Base-by-base conservation (phyloP, 2,797 vertebrate species). In the Chelidonichthys spinosus region DNA sequence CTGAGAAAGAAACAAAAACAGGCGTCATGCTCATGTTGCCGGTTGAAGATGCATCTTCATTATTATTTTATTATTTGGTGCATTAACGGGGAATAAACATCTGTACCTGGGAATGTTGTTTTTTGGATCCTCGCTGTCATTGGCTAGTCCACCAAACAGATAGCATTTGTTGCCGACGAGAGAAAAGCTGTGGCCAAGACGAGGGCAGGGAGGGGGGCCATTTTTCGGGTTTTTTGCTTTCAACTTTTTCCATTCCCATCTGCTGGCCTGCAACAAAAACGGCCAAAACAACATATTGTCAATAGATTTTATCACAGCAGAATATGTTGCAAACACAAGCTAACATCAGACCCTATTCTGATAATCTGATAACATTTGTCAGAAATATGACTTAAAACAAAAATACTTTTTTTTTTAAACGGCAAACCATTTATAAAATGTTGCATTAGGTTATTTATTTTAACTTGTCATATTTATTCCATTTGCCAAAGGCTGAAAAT, bases 211-310 rank as follows among this genome's bases (percentile, higher is more conserved):
- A 74, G 97, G 96, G 2, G 97, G 96, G 1, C 97, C 97, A 5
- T 99, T 98, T 82, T 98, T 98, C 17, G 97, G 97, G 8, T 96
- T 96, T 94, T 98, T 99, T 56, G 97, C 96, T 92, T 99, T 99
- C 40, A 99, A 93, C 75, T 96, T 96, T 92, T 98, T 99, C 97
- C 97, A 99, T 82, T 99, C 97, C 97, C 97, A 98, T 76, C 97
- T 93, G 88, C 97, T 98, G 74, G 97, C 97, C 97, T 99, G 86
- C 81, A 70, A 78, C 44, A 79, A 8, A 78, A 62, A 73, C 8
- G 2, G 54, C 68, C 8, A 64, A 63, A 39, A 74, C 39, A 74
- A 53, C 10, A 79, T 14, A 8, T 17, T 8, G 62, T 35, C 17
- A 58, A 43, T 25, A 2, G 0, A 52, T 14, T 18, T 33, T 7